Conservation (phyloP, 2,888 invertebrate genomes). For the Mythimna lalbum region DNA sequence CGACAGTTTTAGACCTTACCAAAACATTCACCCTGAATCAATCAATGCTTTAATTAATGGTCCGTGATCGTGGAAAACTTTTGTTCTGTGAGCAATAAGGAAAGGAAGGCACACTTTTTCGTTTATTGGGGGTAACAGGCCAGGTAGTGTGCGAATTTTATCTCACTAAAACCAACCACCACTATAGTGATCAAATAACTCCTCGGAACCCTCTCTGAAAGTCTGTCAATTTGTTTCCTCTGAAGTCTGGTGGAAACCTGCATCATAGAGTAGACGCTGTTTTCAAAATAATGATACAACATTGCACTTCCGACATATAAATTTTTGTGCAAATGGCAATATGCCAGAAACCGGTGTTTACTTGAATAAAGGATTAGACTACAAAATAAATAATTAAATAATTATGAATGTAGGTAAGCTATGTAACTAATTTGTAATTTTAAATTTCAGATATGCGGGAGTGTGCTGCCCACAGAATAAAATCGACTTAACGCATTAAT, state of each 20-base stretch:
- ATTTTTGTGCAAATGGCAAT: background rate
- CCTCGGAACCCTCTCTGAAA: no score
- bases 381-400: background rate
- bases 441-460: constrained; percentile 82
- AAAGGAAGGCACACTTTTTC: no score
- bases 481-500: constrained; percentile 62
- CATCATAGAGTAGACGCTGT: background rate
- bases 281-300: background rate
- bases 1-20: background rate
- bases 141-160: no score
- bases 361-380: background rate
- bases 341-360: background rate
- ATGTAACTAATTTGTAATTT: constrained; percentile 4
- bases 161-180: no score
- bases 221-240: no score
- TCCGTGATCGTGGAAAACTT: background rate
- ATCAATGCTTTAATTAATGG: background rate
- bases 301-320: background rate
- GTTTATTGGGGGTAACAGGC: no score
- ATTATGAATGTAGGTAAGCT: background rate
- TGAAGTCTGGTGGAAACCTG: background rate
- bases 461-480: constrained; percentile 81
- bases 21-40: background rate
- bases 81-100: background rate
- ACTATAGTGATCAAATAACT: no score